These are phyloP conservation scores for Acropternis orthonyx DNA, from an alignment of 2,797 vertebrate genomes.

Conservation along the genomic window DNA sequence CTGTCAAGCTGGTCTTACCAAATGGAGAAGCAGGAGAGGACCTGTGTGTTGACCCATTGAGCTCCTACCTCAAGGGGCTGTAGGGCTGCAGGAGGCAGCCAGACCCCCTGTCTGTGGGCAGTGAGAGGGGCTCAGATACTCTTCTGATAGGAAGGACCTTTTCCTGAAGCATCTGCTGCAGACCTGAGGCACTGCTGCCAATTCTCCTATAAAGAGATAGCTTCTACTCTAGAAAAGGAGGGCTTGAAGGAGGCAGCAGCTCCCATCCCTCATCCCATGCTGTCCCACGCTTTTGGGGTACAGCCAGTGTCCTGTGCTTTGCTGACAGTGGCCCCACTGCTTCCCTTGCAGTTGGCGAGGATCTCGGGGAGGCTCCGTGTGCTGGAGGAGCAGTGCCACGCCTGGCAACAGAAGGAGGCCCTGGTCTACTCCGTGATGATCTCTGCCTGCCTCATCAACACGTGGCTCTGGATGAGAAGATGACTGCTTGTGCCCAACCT, in stretches of 20 bases:
- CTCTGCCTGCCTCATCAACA: slow-evolving; percentile 77
- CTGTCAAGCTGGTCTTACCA: not conserved
- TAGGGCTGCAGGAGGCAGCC: not conserved
- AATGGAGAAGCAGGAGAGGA: not conserved
- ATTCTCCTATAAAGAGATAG: not conserved
- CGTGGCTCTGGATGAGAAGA: slow-evolving; percentile 84
- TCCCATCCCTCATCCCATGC: not conserved
- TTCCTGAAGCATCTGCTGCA: not conserved
- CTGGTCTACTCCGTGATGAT: slow-evolving; percentile 77
- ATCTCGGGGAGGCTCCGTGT: slow-evolving; percentile 74
- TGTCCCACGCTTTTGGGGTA: rapidly evolving
- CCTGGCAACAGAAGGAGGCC: slow-evolving; percentile 74
- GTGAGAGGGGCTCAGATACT: not conserved
- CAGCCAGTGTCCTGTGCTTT: not conserved
- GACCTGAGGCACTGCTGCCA: not conserved
- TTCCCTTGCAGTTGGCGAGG: slow-evolving; percentile 73
- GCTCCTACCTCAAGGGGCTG: not conserved
- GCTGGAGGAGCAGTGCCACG: slow-evolving; percentile 76
- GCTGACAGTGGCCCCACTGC: not conserved
- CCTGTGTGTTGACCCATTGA: not conserved
- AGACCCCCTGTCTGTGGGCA: not conserved
- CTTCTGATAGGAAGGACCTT: not conserved
- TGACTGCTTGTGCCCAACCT: not conserved
- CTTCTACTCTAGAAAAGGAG: not conserved
- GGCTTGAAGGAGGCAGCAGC: not conserved